Conservation (phyloP, 2,888 invertebrate genomes). For the Synergus japonicus region DNA sequence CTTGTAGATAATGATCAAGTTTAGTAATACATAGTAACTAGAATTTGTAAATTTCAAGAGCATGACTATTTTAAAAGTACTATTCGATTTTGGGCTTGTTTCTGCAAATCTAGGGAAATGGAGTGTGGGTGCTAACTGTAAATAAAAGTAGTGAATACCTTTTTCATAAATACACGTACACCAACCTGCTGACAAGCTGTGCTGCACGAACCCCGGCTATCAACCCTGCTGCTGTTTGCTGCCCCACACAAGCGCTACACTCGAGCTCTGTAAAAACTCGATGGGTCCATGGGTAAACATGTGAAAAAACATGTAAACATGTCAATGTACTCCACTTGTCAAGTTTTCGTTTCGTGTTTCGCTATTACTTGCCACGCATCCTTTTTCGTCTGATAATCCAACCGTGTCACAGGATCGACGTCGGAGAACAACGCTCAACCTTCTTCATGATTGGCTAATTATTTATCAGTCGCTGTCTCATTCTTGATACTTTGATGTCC, state of each 20-base stretch:
- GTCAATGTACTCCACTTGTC: slow-evolving; percentile 34
- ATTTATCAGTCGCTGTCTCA: slow-evolving; percentile 36
- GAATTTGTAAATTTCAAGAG: not conserved
- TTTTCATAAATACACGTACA: slow-evolving; percentile 74
- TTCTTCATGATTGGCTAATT: slow-evolving; percentile 27
- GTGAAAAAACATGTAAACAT: slow-evolving; percentile 25
- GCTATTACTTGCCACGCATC: slow-evolving; percentile 10
- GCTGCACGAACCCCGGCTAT: slow-evolving; percentile 77
- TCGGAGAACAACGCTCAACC: slow-evolving; percentile 1
- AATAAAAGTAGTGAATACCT: slow-evolving; percentile 68
- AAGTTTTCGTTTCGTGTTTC: slow-evolving; percentile 20
- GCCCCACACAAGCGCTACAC: slow-evolving; percentile 75
- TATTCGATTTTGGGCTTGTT: slow-evolving; percentile 1
- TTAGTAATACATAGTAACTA: not conserved
- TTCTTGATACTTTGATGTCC: not conserved
- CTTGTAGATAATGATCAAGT: not conserved
- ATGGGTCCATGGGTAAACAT: slow-evolving; percentile 59
- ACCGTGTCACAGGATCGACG: slow-evolving; percentile 33
- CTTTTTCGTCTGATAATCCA: slow-evolving; percentile 1
- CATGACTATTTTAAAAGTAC: not conserved
- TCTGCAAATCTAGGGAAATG: slow-evolving; percentile 59
- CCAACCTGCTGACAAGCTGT: slow-evolving; percentile 78
- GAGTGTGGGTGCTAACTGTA: slow-evolving; percentile 62
- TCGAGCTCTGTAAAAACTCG: slow-evolving; percentile 55
- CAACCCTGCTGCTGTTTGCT: slow-evolving; percentile 77